A percentile compares a stretch with the other conserved stretches of the same genome.
Evolutionary conservation across 2,797 vertebrate genomes (phyloP).

Genomic region (Acanthurus tractus): DNA sequence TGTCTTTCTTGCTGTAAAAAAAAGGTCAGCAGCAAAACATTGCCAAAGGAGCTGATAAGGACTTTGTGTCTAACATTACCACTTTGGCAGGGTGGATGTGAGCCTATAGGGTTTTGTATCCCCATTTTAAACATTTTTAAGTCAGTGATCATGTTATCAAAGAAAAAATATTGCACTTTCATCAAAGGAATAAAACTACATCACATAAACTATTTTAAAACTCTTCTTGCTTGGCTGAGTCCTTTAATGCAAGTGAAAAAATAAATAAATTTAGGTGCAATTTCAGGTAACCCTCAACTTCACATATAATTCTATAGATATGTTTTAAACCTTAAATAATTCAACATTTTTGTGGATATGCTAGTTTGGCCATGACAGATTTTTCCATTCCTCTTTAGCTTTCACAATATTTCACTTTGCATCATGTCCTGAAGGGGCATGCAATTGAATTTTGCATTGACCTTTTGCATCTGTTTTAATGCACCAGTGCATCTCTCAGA

Average conservation of each 20-base stretch:
- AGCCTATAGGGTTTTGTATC: not conserved
- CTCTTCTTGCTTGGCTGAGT: not conserved
- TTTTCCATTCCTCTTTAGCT: not conserved
- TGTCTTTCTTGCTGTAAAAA: not conserved
- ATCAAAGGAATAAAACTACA: not conserved
- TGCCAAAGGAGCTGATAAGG: not conserved
- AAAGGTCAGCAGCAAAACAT: slow-evolving; percentile 23
- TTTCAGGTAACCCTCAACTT: not conserved
- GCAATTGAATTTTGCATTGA: not conserved
- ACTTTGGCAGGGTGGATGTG: not conserved
- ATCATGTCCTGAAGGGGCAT: not conserved
- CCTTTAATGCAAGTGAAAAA: no score
- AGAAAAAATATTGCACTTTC: slow-evolving; percentile 8
- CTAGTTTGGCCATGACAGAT: not conserved
- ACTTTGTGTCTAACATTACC: not conserved
- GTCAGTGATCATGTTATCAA: not conserved
- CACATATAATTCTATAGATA: not conserved
- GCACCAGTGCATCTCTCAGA: not conserved
- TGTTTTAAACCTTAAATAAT: not conserved
- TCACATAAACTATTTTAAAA: not conserved
- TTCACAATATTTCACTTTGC: no score
- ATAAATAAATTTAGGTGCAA: not conserved
- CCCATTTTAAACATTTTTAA: not conserved
- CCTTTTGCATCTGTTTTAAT: not conserved
- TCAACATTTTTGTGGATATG: not conserved